phyloP scores from a whole-genome alignment of 1,140 invertebrate genomes.

The Drosophila murphyi region DNA sequence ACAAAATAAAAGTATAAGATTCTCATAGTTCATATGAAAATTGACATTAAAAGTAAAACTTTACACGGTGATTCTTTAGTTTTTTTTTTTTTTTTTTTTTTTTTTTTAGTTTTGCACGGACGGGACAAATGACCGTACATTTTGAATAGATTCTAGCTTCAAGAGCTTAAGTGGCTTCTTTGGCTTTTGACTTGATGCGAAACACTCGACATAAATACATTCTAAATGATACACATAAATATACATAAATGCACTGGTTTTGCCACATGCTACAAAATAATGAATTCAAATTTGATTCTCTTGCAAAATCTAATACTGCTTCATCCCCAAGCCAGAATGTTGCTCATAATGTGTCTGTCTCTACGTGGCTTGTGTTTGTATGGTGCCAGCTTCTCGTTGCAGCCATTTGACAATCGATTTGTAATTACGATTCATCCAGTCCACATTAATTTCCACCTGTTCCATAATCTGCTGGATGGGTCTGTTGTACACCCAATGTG shows the following conservation, averaged over 20 bases:
- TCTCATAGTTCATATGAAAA: conserved; percentile 51
- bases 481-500: conserved; percentile 87
- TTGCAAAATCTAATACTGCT: conserved; percentile 65
- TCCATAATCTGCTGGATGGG: conserved; percentile 92
- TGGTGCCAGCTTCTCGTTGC: conserved; percentile 42
- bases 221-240: conserved; percentile 59
- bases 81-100: background rate
- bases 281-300: conserved; percentile 22
- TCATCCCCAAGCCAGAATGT: conserved; percentile 37
- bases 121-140: background rate
- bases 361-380: conserved; percentile 22
- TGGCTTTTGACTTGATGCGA: conserved; percentile 54
- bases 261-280: conserved; percentile 33
- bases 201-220: conserved; percentile 51
- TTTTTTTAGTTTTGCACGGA: background rate
- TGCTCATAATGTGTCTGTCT: background rate
- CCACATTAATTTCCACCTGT: conserved; percentile 90
- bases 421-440: conserved; percentile 92
- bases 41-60: conserved; percentile 45
- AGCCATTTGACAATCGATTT: conserved; percentile 90
- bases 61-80: conserved; percentile 8
- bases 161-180: conserved; percentile 23
- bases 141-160: conserved; percentile 4
- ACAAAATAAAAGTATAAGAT: conserved; percentile 68
- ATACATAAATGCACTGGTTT: conserved; percentile 30